Conservation (phyloP, 1,140 invertebrate genomes). For the Aphaenogaster floridana region DNA sequence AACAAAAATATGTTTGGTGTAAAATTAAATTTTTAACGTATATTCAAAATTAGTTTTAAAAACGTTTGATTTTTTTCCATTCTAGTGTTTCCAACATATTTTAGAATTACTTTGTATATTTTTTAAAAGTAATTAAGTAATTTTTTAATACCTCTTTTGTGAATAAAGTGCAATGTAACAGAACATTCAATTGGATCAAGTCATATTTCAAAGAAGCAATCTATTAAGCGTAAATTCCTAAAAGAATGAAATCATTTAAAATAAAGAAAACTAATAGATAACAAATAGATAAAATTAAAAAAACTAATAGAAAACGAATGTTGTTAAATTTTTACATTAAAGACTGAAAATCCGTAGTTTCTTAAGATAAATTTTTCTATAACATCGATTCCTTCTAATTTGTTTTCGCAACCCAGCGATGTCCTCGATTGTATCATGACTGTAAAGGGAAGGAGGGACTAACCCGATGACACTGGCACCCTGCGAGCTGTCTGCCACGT, state of each 20-base stretch:
- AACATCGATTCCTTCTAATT: not conserved
- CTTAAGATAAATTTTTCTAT: not conserved
- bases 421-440: not conserved
- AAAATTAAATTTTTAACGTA: not conserved
- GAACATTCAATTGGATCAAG: not conserved
- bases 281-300: not conserved
- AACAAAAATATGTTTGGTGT: not conserved
- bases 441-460: slow-evolving; percentile 1
- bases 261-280: not conserved
- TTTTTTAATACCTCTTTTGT: not conserved
- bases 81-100: not conserved
- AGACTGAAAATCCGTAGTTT: not conserved
- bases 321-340: not conserved
- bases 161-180: not conserved
- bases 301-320: not conserved
- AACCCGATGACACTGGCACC: not conserved
- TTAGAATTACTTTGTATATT: slow-evolving; percentile 11
- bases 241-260: slow-evolving; percentile 1
- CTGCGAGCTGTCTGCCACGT: slow-evolving; percentile 37
- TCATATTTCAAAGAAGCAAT: not conserved
- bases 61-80: not conserved
- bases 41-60: not conserved
- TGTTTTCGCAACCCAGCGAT: not conserved
- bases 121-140: not conserved
- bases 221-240: not conserved